phyloP scores from a whole-genome alignment of 2,888 invertebrate genomes.

The Cyclophora albipunctata region DNA sequence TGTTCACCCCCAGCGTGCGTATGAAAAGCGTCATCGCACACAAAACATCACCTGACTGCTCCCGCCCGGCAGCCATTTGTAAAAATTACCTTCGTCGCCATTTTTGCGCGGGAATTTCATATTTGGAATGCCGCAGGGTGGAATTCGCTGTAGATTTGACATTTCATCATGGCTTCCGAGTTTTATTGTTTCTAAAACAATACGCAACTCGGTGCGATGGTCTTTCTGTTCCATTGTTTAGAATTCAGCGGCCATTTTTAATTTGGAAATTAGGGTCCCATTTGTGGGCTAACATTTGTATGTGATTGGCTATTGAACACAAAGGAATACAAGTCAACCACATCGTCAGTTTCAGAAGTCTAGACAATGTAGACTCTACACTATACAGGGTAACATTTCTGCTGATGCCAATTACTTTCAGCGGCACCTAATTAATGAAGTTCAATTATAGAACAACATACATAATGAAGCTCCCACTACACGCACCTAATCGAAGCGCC shows the following conservation, averaged over 20 bases:
- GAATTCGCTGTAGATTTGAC: conserved; percentile 56
- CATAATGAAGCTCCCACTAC: no score
- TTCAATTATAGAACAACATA: no score
- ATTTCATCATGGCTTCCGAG: conserved; percentile 55
- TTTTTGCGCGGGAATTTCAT: conserved; percentile 71
- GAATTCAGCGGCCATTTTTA: conserved; percentile 48
- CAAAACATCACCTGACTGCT: conserved; percentile 44
- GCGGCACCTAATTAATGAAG: no score
- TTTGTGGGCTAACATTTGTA: conserved; percentile 19
- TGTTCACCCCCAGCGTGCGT: conserved; percentile 15
- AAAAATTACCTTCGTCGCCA: conserved; percentile 73
- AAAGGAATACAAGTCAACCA: no score
- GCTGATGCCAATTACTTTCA: no score
- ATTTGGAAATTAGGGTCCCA: conserved; percentile 60
- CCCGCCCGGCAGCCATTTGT: conserved; percentile 70
- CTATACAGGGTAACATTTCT: no score
- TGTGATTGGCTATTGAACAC: conserved; percentile 1
- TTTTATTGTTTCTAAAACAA: conserved; percentile 71
- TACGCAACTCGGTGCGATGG: conserved; percentile 42
- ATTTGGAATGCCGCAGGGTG: conserved; percentile 68
- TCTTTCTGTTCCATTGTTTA: conserved; percentile 60
- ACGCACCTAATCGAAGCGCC: conserved; percentile 11
- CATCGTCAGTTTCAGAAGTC: no score
- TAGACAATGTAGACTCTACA: no score
- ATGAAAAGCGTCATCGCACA: conserved; percentile 25